These are phyloP conservation scores for Struthio camelus DNA, from an alignment of 2,113 vertebrate genomes.

Conservation along the genomic window DNA sequence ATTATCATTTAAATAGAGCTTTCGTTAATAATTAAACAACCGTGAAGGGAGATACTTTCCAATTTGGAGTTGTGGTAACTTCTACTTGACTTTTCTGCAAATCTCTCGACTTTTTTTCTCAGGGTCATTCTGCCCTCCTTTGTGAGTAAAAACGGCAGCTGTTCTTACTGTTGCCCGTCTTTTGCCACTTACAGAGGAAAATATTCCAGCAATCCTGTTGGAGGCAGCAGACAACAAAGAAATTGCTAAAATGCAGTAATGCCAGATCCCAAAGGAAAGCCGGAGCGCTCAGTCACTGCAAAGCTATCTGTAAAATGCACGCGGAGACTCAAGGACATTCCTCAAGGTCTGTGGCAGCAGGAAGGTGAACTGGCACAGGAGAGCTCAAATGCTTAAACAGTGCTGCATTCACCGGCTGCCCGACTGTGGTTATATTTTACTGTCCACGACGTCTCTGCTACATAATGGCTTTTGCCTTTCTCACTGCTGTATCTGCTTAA, in stretches of 20 bases:
- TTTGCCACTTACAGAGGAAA: not conserved
- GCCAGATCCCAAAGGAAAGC: not conserved
- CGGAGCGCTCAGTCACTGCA: not conserved
- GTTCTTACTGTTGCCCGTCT: not conserved
- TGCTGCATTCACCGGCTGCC: not conserved
- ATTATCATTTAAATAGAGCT: not conserved
- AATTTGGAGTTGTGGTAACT: not conserved
- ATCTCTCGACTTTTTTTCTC: not conserved
- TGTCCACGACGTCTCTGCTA: rapidly evolving
- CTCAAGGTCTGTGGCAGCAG: not conserved
- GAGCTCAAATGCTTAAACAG: not conserved
- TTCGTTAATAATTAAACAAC: not conserved
- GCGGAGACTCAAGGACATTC: not conserved
- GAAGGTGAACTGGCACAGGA: not conserved
- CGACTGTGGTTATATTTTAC: not conserved
- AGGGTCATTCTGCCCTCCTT: constrained; percentile 4
- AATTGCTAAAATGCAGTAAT: not conserved
- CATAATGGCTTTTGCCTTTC: not conserved
- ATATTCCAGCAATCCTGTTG: constrained; percentile 68
- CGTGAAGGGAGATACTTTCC: not conserved
- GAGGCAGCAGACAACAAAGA: constrained; percentile 78
- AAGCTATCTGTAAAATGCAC: not conserved
- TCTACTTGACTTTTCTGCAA: not conserved
- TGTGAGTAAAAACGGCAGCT: not conserved
- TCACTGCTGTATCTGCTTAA: not conserved